These are phyloP conservation scores for Rapana venosa DNA, from an alignment of 2,888 invertebrate species.

Conservation along the genomic window DNA sequence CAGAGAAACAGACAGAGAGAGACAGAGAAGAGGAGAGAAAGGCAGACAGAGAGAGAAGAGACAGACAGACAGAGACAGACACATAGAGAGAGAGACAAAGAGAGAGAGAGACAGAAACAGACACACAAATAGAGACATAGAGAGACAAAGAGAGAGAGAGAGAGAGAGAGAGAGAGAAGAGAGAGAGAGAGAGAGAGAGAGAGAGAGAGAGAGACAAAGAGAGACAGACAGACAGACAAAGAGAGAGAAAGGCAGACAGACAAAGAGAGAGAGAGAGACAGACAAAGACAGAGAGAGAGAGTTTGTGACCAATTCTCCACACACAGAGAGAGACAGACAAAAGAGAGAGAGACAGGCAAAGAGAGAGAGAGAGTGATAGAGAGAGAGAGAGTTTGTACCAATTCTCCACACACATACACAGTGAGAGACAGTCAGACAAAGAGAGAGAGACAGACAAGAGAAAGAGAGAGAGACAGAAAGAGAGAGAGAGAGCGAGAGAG, in stretches of 20 bases:
- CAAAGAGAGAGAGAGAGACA: not conserved
- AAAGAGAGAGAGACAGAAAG: not conserved
- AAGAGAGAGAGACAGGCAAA: too few relatives aligned
- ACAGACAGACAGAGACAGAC: too few relatives aligned
- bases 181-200: not conserved
- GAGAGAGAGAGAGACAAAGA: not conserved
- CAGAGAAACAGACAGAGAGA: too few relatives aligned
- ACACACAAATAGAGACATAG: too few relatives aligned
- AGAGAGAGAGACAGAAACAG: too few relatives aligned
- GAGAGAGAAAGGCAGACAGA: too few relatives aligned
- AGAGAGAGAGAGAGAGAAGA: not conserved
- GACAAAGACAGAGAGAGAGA: not conserved
- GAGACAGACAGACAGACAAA: too few relatives aligned
- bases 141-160: not conserved
- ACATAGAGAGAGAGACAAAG: too few relatives aligned
- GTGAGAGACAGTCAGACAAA: too few relatives aligned
- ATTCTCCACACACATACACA: too few relatives aligned
- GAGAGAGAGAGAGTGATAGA: constrained; percentile 6
- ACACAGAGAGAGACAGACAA: not conserved
- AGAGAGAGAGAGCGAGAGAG: not conserved
- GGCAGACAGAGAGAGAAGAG: too few relatives aligned
- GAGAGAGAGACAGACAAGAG: not conserved
- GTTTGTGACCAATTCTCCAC: not conserved
- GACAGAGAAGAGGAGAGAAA: too few relatives aligned
- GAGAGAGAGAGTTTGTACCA: not conserved